These are phyloP conservation scores for Tetanocera ferruginea DNA, from an alignment of 2,888 invertebrate genomes.

Conservation along the genomic window DNA sequence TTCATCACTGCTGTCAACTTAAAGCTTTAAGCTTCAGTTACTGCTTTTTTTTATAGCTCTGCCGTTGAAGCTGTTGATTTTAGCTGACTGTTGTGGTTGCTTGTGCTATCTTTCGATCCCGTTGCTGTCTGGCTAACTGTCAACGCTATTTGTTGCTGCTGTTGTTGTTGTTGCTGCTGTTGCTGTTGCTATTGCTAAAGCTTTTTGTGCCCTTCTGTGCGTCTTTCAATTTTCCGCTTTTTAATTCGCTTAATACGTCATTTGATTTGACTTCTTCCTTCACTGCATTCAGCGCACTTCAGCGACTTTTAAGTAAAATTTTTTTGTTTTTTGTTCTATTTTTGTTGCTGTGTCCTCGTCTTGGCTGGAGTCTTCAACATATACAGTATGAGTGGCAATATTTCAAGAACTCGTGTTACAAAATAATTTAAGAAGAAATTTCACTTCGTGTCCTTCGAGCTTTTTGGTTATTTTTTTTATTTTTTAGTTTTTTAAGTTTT, in stretches of 20 bases:
- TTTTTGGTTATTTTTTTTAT: conserved; percentile 9
- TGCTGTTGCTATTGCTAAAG: not conserved
- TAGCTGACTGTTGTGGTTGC: not conserved
- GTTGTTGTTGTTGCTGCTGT: conserved; percentile 12
- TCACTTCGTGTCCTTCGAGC: not conserved
- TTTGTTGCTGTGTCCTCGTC: not conserved
- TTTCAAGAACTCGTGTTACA: no score
- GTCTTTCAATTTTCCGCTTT: conserved; percentile 44
- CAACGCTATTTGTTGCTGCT: conserved; percentile 18
- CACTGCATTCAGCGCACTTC: not conserved
- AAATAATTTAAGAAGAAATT: not conserved
- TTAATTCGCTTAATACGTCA: conserved; percentile 37
- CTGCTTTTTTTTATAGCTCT: not conserved
- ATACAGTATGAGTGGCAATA: no score
- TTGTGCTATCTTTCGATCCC: conserved; percentile 27
- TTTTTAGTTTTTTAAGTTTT: not conserved
- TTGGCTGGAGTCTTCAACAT: no score
- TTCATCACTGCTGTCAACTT: not conserved
- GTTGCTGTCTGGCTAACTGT: conserved; percentile 4
- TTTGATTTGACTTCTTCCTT: conserved; percentile 25
- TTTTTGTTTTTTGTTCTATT: not conserved
- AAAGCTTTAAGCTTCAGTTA: not conserved
- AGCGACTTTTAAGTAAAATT: not conserved
- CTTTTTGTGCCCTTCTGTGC: conserved; percentile 43
- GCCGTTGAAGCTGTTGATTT: not conserved